phyloP scores from a whole-genome alignment of 2,888 invertebrate species.

The Lasiommata megera region DNA sequence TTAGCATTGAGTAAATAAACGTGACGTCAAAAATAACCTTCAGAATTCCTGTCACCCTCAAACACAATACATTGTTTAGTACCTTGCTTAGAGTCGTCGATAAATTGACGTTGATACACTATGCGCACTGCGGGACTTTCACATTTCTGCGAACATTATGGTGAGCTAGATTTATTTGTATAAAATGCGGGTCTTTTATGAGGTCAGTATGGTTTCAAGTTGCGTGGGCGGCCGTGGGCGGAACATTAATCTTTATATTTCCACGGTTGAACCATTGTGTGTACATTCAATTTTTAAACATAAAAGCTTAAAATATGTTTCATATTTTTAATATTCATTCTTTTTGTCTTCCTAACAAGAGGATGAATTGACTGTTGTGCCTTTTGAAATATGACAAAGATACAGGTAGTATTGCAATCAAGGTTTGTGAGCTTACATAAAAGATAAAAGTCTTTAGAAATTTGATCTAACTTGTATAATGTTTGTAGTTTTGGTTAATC shows the following conservation, averaged over 20 bases:
- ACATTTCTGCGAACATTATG: constrained; percentile 16
- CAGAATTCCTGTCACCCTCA: constrained; percentile 1
- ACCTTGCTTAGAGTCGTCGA: constrained; percentile 2
- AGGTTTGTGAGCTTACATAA: not conserved
- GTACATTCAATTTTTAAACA: constrained; percentile 9
- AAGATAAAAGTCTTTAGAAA: not conserved
- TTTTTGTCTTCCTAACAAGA: not conserved
- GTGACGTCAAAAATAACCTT: not conserved
- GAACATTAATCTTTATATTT: constrained; percentile 10
- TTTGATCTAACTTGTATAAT: too few relatives aligned
- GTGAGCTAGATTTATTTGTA: constrained; percentile 20
- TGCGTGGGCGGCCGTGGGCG: constrained; percentile 16
- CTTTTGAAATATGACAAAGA: not conserved
- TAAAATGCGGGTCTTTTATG: constrained; percentile 21
- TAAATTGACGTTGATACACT: constrained; percentile 16
- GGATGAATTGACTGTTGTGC: not conserved
- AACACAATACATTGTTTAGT: constrained; percentile 8
- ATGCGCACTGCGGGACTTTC: constrained; percentile 21
- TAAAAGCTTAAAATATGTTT: constrained; percentile 7
- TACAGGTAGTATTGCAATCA: not conserved
- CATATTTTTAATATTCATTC: not conserved
- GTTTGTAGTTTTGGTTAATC: too few relatives aligned
- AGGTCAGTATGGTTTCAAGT: constrained; percentile 20
- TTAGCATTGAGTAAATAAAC: too few relatives aligned
- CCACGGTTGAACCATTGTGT: constrained; percentile 8